Conservation (phyloP, 2,113 vertebrate species). For the Ammodytes dubius region DNA sequence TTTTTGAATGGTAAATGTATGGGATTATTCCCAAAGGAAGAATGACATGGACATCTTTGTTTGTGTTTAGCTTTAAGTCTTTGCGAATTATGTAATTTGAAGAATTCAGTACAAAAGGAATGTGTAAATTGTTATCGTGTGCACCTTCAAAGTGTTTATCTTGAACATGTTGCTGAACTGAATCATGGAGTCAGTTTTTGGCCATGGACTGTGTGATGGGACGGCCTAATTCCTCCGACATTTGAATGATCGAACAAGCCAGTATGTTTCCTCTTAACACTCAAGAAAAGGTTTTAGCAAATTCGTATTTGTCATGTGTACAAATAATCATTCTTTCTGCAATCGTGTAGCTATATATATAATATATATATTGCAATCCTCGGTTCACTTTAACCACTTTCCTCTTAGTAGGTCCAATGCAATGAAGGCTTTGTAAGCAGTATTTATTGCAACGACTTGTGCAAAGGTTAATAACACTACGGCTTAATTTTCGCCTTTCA, state of each 20-base stretch:
- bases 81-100: conserved; percentile 60
- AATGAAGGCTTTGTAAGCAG: conserved; percentile 56
- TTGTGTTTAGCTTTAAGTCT: conserved; percentile 69
- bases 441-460: conserved; percentile 68
- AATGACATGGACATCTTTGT: conserved; percentile 58
- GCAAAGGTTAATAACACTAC: conserved; percentile 72
- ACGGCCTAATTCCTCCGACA: neutral
- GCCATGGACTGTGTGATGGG: neutral
- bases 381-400: conserved; percentile 68
- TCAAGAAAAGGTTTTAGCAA: conserved; percentile 43
- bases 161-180: conserved; percentile 50
- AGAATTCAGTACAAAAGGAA: conserved; percentile 49
- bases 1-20: conserved; percentile 72
- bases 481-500: conserved; percentile 40
- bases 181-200: conserved; percentile 5
- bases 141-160: conserved; percentile 68
- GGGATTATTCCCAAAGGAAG: conserved; percentile 66
- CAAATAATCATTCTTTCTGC: conserved; percentile 43
- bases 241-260: conserved; percentile 33
- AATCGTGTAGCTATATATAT: conserved; percentile 44
- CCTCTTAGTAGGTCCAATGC: conserved; percentile 41
- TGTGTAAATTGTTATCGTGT: conserved; percentile 61
- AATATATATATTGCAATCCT: conserved; percentile 40
- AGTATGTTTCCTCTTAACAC: conserved; percentile 32
- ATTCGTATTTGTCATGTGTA: conserved; percentile 40